Evolutionary conservation across 2,113 vertebrate species (phyloP), one percentile per base, ranked within the genome.

Genomic region (Actenoides hombroni): DNA sequence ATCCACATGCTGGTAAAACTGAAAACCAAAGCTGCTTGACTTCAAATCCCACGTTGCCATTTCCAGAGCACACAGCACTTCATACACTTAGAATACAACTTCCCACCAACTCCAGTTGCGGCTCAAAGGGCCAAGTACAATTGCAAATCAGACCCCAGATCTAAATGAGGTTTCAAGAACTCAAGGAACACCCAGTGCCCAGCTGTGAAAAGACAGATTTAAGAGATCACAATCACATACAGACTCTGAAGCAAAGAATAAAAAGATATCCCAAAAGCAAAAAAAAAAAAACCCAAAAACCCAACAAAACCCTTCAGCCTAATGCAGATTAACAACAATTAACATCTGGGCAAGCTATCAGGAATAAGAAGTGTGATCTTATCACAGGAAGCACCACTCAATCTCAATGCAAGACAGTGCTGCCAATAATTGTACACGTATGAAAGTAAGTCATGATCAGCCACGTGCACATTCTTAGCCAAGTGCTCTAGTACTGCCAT

Each of bases 371-470:
- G 31, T 29, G 56, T 4, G 60, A 97, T 76, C 61, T 87, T 95
- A 96, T 95, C 94, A 68, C 51, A 84, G 91, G 94, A 96, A 96
- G 83, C 94, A 91, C 42, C 51, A 42, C 20, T 16, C 64, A 84
- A 40, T n/a, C 56, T 67, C 71, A 94, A 17, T 2, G 16, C 74
- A 86, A 65, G 70, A 33, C 40, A 59, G 56, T 7, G 60, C 69
- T 84, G 92, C 64, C 83, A 91, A 46, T 81, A 78, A 51, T 19
- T 74, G 31, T 39, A 59, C 46, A 71, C 65, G 49, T 33, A 88
- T 7, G 33, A 73, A 92, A 65, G 12, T 48, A 65, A 83, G 25
- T 25, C n/a, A 29, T 54, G 57, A 70, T 88, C 35, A 77, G 68
- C 73, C 81, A 89, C 4, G 1, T 73, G 75, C 70, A 83, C 42